phyloP scores from a whole-genome alignment of 2,797 vertebrate species.

The Eutrigla gurnardus region DNA sequence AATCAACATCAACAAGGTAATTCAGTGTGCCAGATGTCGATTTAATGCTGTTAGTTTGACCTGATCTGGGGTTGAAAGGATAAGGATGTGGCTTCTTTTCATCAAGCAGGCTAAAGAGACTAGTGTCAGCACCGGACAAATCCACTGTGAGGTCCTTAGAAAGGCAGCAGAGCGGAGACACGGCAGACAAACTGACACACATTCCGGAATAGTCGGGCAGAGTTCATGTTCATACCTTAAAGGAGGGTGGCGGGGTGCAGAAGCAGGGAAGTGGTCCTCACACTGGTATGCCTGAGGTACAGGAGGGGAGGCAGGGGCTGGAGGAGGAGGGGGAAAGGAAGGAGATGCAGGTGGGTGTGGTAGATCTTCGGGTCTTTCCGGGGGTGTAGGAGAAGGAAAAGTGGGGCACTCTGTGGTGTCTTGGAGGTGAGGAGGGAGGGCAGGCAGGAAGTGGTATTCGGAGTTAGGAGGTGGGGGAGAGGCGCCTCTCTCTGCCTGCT shows the following conservation, averaged over 20 bases:
- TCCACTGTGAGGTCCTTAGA: conserved; percentile 1
- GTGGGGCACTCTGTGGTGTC: conserved; percentile 73
- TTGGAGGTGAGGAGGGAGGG: conserved; percentile 63
- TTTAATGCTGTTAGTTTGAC: conserved; percentile 56
- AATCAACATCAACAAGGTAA: conserved; percentile 23
- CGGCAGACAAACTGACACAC: not conserved
- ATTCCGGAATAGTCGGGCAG: not conserved
- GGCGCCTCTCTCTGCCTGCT: conserved; percentile 65
- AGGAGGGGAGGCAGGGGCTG: conserved; percentile 43
- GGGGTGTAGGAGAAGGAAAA: conserved; percentile 71
- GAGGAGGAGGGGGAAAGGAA: conserved; percentile 45
- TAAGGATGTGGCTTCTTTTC: conserved; percentile 55
- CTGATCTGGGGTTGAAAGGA: conserved; percentile 46
- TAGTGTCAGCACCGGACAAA: conserved; percentile 35
- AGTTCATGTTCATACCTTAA: conserved; percentile 76
- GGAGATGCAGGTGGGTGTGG: conserved; percentile 67
- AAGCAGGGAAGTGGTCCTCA: conserved; percentile 42
- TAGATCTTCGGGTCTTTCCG: conserved; percentile 60
- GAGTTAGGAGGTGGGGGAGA: conserved; percentile 62
- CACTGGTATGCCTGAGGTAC: conserved; percentile 43
- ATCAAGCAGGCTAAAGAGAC: conserved; percentile 55
- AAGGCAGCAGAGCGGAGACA: conserved; percentile 5
- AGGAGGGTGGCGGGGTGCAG: conserved; percentile 47
- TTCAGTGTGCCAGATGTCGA: conserved; percentile 50
- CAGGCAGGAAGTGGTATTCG: conserved; percentile 51